A percentile compares a stretch with the other conserved stretches of the same genome.
phyloP scores from a whole-genome alignment of 2,888 invertebrate species.

The Cyclophora punctaria region DNA sequence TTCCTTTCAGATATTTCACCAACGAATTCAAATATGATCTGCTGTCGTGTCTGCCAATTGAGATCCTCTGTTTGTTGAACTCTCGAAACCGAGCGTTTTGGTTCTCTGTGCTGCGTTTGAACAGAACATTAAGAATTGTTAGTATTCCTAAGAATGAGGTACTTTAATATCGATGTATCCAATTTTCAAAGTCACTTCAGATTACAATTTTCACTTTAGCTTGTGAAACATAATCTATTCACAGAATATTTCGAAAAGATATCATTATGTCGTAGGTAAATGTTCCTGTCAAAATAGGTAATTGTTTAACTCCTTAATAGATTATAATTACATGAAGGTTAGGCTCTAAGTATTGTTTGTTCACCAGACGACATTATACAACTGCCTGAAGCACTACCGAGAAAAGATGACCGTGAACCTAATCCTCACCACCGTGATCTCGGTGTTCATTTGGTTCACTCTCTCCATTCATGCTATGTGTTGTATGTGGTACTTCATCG shows the following conservation, averaged over 20 bases:
- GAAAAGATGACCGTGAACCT: constrained; percentile 42
- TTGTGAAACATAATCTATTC: too few relatives aligned
- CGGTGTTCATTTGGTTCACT: constrained; percentile 51
- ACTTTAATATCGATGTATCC: too few relatives aligned
- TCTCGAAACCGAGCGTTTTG: constrained; percentile 21
- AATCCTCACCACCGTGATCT: constrained; percentile 31
- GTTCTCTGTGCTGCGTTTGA: constrained; percentile 48
- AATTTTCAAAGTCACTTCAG: too few relatives aligned
- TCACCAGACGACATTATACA: constrained; percentile 42
- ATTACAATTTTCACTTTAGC: too few relatives aligned
- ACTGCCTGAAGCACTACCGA: constrained; percentile 34
- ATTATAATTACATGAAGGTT: too few relatives aligned
- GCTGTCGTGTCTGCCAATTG: constrained; percentile 44
- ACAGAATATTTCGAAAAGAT: too few relatives aligned
- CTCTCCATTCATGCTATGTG: constrained; percentile 44
- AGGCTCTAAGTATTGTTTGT: constrained; percentile 32
- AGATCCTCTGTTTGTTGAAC: constrained; percentile 28
- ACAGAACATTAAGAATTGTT: constrained; percentile 43
- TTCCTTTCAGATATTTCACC: constrained; percentile 37
- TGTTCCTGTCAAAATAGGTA: too few relatives aligned
- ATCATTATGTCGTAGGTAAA: too few relatives aligned
- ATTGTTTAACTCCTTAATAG: too few relatives aligned
- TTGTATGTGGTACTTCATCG: constrained; percentile 53
- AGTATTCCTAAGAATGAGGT: constrained; percentile 8
- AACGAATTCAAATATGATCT: constrained; percentile 45